Conservation (phyloP, 2,113 vertebrate species). For the Machaerirhynchus nigripectus region DNA sequence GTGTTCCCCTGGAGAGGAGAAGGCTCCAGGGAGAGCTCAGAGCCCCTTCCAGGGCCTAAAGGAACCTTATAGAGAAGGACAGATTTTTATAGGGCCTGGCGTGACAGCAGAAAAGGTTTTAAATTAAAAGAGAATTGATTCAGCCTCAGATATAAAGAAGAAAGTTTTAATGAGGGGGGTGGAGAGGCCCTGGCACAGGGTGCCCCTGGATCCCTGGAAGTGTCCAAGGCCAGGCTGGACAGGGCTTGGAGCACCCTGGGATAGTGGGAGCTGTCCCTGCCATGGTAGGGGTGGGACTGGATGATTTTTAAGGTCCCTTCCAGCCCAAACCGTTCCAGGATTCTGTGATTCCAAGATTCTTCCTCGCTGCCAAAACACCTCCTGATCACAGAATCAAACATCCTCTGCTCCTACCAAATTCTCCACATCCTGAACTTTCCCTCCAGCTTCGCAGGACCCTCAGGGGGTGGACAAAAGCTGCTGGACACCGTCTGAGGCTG, state of each 20-base stretch:
- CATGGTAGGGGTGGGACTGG: not conserved
- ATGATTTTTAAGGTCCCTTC: not conserved
- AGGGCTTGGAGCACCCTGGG: fast-evolving
- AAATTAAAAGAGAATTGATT: not conserved
- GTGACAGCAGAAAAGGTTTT: not conserved
- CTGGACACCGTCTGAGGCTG: not conserved
- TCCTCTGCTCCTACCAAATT: not conserved
- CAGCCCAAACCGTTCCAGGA: not conserved
- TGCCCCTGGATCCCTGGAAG: not conserved
- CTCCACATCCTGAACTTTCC: not conserved
- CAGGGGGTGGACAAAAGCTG: fast-evolving
- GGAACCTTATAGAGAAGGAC: too few species aligned
- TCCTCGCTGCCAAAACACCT: not conserved
- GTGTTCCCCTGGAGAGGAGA: not conserved
- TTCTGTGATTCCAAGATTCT: not conserved
- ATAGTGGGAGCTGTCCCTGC: not conserved
- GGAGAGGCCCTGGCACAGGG: fast-evolving
- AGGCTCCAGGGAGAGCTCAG: not conserved
- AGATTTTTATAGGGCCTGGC: not conserved
- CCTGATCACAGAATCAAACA: too few species aligned
- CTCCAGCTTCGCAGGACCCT: not conserved
- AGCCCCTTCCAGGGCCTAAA: fast-evolving
- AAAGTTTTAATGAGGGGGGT: not conserved
- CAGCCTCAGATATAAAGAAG: not conserved
- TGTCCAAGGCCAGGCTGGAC: fast-evolving